These are phyloP conservation scores for Siphonodentalium dalli DNA, from an alignment of 2,888 invertebrate species.

Conservation along the genomic window DNA sequence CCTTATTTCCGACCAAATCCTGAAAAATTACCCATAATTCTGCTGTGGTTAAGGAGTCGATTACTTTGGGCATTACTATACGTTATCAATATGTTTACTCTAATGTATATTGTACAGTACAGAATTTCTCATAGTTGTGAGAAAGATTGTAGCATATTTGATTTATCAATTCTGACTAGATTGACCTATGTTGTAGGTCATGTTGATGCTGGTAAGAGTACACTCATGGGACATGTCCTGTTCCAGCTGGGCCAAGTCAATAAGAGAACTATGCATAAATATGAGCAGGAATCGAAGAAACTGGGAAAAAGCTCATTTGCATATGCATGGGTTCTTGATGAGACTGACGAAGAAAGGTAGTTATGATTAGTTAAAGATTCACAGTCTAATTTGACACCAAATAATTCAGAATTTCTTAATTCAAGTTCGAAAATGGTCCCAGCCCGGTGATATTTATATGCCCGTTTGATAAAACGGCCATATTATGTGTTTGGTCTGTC, in stretches of 20 bases:
- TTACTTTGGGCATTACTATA: too few relatives aligned
- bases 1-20: too few relatives aligned
- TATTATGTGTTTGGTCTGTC: neutral
- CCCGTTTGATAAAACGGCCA: too few relatives aligned
- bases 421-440: too few relatives aligned
- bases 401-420: neutral
- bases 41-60: too few relatives aligned
- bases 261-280: constrained; percentile 90
- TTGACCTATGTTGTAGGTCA: constrained; percentile 76
- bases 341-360: constrained; percentile 93
- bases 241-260: constrained; percentile 71
- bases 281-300: constrained; percentile 90
- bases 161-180: too few relatives aligned
- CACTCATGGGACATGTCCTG: constrained; percentile 93
- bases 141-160: too few relatives aligned
- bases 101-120: too few relatives aligned
- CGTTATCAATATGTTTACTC: too few relatives aligned
- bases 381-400: too few relatives aligned
- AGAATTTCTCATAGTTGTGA: too few relatives aligned
- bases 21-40: too few relatives aligned
- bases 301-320: constrained; percentile 97
- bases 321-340: constrained; percentile 99
- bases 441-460: neutral
- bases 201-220: constrained; percentile 97
- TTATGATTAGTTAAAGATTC: constrained; percentile 5